Conservation (phyloP, 2,113 vertebrate species). For the Forbesichthys agassizii region DNA sequence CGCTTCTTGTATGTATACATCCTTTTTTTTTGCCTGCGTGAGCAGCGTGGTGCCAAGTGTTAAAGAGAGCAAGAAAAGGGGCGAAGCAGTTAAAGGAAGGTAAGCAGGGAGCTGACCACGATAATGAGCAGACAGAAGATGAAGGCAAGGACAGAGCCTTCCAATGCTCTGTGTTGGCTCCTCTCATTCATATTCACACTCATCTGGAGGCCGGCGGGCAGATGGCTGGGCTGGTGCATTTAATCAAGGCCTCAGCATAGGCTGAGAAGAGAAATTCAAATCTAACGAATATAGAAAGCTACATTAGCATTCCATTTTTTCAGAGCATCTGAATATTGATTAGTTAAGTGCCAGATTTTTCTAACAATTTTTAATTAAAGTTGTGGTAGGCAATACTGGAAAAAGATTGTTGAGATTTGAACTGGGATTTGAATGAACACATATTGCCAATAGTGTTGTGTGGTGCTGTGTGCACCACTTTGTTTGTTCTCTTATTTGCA, state of each 20-base stretch:
- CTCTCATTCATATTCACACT: conserved; percentile 67
- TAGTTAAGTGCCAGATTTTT: too few relatives aligned
- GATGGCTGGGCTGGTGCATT: conserved; percentile 52
- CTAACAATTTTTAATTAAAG: too few relatives aligned
- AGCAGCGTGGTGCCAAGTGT: neutral
- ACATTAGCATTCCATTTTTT: neutral
- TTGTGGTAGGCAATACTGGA: too few relatives aligned
- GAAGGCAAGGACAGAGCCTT: conserved; percentile 53
- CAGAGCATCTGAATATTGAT: too few relatives aligned
- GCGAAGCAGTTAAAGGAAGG: conserved; percentile 26
- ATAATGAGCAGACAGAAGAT: conserved; percentile 59
- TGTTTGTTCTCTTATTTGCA: too few relatives aligned
- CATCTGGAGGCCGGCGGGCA: conserved; percentile 48
- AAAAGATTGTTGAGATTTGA: too few relatives aligned
- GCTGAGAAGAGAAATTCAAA: neutral
- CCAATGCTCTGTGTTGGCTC: conserved; percentile 50
- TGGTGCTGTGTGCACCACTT: too few relatives aligned
- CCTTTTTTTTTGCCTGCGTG: conserved; percentile 12
- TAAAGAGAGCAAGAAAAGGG: conserved; percentile 11
- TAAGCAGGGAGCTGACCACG: conserved; percentile 38
- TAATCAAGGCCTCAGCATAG: conserved; percentile 56
- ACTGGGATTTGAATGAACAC: too few relatives aligned
- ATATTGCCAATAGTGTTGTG: too few relatives aligned
- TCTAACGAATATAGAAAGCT: neutral
- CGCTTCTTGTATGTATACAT: neutral